These are phyloP conservation scores for Aplocera efformata DNA, from an alignment of 2,888 invertebrate species.

Conservation along the genomic window DNA sequence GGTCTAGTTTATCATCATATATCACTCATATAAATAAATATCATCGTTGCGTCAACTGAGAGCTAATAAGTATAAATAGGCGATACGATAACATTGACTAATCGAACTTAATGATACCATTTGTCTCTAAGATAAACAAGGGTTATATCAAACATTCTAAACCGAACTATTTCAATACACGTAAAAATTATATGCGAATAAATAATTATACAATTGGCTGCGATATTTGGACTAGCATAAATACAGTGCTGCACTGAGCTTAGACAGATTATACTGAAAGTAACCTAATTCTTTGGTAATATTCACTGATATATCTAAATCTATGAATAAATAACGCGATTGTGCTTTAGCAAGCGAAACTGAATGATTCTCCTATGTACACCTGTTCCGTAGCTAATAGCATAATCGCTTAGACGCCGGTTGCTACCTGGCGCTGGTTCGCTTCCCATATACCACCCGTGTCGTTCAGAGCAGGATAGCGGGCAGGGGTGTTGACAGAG, in stretches of 20 bases:
- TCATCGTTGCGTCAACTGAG: slow-evolving; percentile 46
- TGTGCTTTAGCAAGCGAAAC: slow-evolving; percentile 47
- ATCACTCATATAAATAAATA: slow-evolving; percentile 36
- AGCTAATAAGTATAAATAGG: slow-evolving; percentile 25
- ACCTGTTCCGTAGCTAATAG: slow-evolving; percentile 29
- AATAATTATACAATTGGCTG: slow-evolving; percentile 60
- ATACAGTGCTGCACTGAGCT: slow-evolving; percentile 49
- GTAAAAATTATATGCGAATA: slow-evolving; percentile 58
- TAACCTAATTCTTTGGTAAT: slow-evolving; percentile 70
- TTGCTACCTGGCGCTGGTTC: slow-evolving; percentile 9
- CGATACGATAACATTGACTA: slow-evolving; percentile 42
- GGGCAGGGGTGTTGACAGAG: slow-evolving; percentile 94
- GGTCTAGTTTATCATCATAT: slow-evolving; percentile 26
- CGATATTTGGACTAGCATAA: slow-evolving; percentile 68
- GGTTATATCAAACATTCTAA: slow-evolving; percentile 44
- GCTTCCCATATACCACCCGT: slow-evolving; percentile 24
- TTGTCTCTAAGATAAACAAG: slow-evolving; percentile 46
- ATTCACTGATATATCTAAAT: slow-evolving; percentile 62
- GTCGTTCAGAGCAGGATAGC: slow-evolving; percentile 85
- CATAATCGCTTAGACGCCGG: slow-evolving; percentile 14
- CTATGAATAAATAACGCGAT: slow-evolving; percentile 54
- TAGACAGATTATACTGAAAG: slow-evolving; percentile 38
- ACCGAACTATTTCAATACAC: slow-evolving; percentile 36
- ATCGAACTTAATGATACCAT: slow-evolving; percentile 42
- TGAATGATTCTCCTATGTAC: slow-evolving; percentile 40